Evolutionary conservation across 2,888 invertebrate genomes (phyloP).

Genomic region (Cataglyphis livida): DNA sequence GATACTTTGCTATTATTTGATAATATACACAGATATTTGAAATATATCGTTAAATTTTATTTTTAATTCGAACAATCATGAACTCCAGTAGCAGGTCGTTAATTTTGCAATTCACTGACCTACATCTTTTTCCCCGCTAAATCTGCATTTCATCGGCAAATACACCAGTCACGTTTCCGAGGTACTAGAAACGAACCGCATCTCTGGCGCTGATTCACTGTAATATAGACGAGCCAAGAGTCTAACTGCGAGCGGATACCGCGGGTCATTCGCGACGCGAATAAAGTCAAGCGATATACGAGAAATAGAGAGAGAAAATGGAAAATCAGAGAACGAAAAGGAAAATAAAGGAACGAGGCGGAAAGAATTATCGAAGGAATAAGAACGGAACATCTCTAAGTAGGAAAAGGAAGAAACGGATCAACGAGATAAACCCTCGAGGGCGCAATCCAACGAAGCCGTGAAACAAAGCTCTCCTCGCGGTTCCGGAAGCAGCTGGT

Average conservation of each 20-base stretch:
- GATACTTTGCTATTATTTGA: neutral
- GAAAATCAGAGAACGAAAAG: neutral
- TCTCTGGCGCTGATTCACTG: constrained; percentile 55
- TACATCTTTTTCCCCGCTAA: constrained; percentile 46
- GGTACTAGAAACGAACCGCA: constrained; percentile 60
- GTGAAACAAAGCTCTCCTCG: constrained; percentile 71
- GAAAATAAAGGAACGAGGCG: constrained; percentile 3
- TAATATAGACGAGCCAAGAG: constrained; percentile 58
- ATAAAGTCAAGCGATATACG: constrained; percentile 32
- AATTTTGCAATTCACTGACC: constrained; percentile 45
- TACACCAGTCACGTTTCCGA: constrained; percentile 60
- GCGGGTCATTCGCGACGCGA: constrained; percentile 37
- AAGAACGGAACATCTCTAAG: constrained; percentile 28
- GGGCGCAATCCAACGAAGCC: constrained; percentile 71
- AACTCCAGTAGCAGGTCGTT: constrained; percentile 30
- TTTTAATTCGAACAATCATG: constrained; percentile 10
- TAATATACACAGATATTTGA: neutral
- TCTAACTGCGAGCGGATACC: constrained; percentile 42
- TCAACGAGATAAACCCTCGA: constrained; percentile 66
- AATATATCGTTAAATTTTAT: neutral
- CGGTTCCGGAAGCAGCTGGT: constrained; percentile 72
- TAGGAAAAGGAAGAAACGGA: constrained; percentile 48
- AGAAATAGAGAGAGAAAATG: neutral
- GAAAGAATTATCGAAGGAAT: constrained; percentile 50
- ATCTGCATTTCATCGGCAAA: constrained; percentile 48